Evolutionary conservation across 2,113 vertebrate genomes (phyloP), one percentile per base, ranked within the genome.

Genomic region (Poeciliopsis retropinna): DNA sequence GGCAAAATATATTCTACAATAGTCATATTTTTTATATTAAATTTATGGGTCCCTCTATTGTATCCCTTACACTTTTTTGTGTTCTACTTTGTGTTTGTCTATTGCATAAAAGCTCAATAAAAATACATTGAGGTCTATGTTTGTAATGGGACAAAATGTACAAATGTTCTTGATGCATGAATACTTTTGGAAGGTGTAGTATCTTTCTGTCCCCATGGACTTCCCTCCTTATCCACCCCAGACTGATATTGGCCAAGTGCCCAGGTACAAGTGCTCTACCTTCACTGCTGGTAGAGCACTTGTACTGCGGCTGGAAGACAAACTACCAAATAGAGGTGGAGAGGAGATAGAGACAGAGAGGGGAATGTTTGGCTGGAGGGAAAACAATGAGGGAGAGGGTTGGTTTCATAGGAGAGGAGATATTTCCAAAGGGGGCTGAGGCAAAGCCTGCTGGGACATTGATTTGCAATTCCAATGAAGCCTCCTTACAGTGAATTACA

Each of bases 381-480:
- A 19, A 37, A 78, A 72, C 25, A 72, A 62, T 15, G 15, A 44
- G 78, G 74, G 41, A 81, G 71, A 37, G 41, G 71, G 72, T 60
- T 41, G 74, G 68, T 74, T 82, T 76, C 37, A 79, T 73, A 75
- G 62, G 81, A 39, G 66, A 80, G 87, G 73, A 70, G 61, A 83
- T 81, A 37, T 70, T 65, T 84, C 76, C 81, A 79, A 79, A 80
- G 82, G 67, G 88, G 88, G 78, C 74, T 72, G 87, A 88, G 74
- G 86, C 80, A 86, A 87, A 86, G 68, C 72, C 15, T 78, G 73
- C 75, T 29, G 74, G 67, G 75, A 67, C 81, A 89, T 86, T 82
- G 88, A 94, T 95, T 94, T 94, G 92, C 91, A 93, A 94, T 94
- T 94, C 91, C 87, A 94, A 94, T 93, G 91, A 92, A 92, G 84